These are phyloP conservation scores for Onchidella celtica DNA, from an alignment of 2,888 invertebrate species.

Conservation along the genomic window DNA sequence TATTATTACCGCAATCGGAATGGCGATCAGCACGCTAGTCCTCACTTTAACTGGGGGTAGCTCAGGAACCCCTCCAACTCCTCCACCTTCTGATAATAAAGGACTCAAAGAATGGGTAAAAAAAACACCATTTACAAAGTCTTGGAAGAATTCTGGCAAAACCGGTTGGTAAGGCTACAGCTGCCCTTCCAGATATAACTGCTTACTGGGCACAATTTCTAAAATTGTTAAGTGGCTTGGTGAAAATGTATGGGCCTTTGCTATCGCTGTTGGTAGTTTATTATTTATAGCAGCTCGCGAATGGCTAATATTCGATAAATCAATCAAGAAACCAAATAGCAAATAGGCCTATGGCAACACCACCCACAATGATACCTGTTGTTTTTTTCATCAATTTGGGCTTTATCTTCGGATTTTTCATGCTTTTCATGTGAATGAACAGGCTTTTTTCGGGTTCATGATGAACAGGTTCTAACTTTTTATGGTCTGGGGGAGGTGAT, in stretches of 20 bases:
- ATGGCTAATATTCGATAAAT: not conserved
- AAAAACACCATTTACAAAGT: not conserved
- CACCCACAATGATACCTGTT: not conserved
- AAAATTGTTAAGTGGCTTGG: not conserved
- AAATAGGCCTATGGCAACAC: not conserved
- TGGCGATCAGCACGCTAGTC: not conserved
- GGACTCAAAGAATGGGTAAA: slow-evolving; percentile 13
- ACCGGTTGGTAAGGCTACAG: not conserved
- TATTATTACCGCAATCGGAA: slow-evolving; percentile 14
- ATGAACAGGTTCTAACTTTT: not conserved
- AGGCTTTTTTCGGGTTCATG: not conserved
- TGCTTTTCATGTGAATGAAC: not conserved
- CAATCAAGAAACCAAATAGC: not conserved
- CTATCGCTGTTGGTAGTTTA: not conserved
- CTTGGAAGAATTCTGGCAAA: not conserved
- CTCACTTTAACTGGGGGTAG: not conserved
- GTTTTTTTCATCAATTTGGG: not conserved
- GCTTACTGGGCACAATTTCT: not conserved
- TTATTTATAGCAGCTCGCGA: too few relatives aligned
- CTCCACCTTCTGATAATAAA: not conserved
- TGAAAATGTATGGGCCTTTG: not conserved
- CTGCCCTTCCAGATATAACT: slow-evolving; percentile 16
- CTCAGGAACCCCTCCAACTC: not conserved
- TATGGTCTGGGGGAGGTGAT: not conserved
- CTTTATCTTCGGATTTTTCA: not conserved